Conservation (phyloP, 30 jellyfish, hydroid and myxozoan species). For the Haliclystus octoradiatus region DNA sequence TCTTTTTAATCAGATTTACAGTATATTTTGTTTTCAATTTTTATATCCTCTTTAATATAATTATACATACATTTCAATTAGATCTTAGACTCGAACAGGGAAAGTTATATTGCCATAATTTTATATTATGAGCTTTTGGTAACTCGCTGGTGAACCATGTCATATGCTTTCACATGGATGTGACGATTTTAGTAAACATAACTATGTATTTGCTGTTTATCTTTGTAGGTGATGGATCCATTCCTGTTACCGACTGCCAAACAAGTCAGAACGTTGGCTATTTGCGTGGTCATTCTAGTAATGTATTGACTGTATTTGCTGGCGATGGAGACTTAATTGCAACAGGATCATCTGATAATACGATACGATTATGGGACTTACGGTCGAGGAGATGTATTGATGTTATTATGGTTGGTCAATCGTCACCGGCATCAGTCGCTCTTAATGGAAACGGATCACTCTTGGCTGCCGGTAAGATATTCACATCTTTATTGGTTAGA, state of each 20-base stretch:
- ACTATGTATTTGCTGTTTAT: too few relatives aligned
- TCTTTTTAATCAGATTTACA: too few relatives aligned
- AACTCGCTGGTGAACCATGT: too few relatives aligned
- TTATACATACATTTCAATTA: too few relatives aligned
- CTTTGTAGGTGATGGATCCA: slow-evolving; percentile 69
- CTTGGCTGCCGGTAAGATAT: slow-evolving; percentile 74
- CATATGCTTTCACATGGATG: too few relatives aligned
- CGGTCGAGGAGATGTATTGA: slow-evolving; percentile 89
- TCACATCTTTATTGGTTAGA: too few relatives aligned
- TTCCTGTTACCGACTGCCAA: slow-evolving; percentile 68
- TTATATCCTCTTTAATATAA: too few relatives aligned
- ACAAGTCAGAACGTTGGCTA: slow-evolving; percentile 74
- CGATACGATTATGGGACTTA: slow-evolving; percentile 89
- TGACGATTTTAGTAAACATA: too few relatives aligned
- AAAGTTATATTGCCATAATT: too few relatives aligned
- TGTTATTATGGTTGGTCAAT: slow-evolving; percentile 85
- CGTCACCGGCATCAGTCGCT: slow-evolving; percentile 93
- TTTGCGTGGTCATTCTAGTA: slow-evolving; percentile 88
- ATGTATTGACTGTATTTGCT: slow-evolving; percentile 80
- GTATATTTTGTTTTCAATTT: too few relatives aligned
- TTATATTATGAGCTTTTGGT: too few relatives aligned
- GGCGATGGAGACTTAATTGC: slow-evolving; percentile 85
- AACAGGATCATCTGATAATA: slow-evolving; percentile 84
- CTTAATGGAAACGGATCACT: slow-evolving; percentile 42
- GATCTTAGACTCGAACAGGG: too few relatives aligned